phyloP scores from a whole-genome alignment of 2,113 vertebrate genomes.

The Dicrurus megarhynchus region DNA sequence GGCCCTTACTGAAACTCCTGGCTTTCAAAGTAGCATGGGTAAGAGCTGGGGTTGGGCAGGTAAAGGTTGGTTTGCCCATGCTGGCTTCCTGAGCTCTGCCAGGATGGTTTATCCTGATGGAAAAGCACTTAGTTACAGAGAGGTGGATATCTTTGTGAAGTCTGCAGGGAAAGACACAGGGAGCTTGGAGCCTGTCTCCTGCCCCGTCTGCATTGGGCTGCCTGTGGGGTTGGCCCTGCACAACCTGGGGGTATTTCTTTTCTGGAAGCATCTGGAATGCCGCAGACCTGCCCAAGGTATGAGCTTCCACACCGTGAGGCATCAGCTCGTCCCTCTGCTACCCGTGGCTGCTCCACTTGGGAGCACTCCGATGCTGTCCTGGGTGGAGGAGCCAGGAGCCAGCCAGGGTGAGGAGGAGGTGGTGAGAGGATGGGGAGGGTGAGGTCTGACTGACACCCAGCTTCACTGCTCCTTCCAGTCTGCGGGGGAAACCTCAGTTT shows the following conservation, averaged over 20 bases:
- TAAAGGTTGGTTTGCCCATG: background rate
- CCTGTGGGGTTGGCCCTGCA: background rate
- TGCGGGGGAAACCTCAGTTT: background rate
- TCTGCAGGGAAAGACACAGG: background rate
- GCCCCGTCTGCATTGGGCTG: background rate
- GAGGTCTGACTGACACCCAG: background rate
- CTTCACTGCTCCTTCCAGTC: background rate
- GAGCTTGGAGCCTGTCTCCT: background rate
- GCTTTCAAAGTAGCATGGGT: background rate
- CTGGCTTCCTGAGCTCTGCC: background rate
- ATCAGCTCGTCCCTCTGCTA: background rate
- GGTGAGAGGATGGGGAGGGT: background rate
- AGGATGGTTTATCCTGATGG: background rate
- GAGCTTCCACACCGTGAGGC: background rate
- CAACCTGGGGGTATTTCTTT: background rate
- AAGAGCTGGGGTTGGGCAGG: background rate
- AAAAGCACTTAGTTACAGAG: background rate
- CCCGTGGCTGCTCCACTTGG: fast-evolving
- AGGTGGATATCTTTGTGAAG: background rate
- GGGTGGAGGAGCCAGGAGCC: background rate
- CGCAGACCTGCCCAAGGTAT: fast-evolving
- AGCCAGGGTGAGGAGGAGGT: background rate
- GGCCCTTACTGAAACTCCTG: background rate
- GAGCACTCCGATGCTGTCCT: background rate
- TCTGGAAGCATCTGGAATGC: background rate